A percentile compares a stretch with the other conserved stretches of the same genome.
Conservation (phyloP, 2,888 invertebrate genomes). For the Leucania comma region DNA sequence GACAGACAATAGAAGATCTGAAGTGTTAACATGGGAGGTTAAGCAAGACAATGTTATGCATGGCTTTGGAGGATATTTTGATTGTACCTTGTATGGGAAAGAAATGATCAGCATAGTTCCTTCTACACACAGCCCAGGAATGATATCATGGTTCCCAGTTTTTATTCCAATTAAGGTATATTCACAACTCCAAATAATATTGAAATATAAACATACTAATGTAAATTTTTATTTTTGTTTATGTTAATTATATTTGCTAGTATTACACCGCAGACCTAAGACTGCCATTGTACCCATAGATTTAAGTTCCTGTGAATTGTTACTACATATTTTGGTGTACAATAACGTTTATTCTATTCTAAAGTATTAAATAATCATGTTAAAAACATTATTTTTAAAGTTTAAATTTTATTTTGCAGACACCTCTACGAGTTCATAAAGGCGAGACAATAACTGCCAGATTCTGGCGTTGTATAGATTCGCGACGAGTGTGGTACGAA, state of each 20-base stretch:
- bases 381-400: neutral
- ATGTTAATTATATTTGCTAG: no score
- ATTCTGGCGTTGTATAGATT: constrained; percentile 96
- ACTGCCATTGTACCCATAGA: no score
- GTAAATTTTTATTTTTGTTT: no score
- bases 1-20: constrained; percentile 95
- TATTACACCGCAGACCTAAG: no score
- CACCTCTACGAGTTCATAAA: constrained; percentile 93
- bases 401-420: constrained; percentile 82
- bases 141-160: constrained; percentile 99
- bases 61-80: constrained; percentile 99
- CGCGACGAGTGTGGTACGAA: constrained; percentile 98
- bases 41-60: constrained; percentile 95
- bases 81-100: constrained; percentile 96
- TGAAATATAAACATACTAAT: neutral
- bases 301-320: no score
- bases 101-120: constrained; percentile 97
- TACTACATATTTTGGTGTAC: no score
- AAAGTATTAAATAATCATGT: neutral
- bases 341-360: no score
- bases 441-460: constrained; percentile 94
- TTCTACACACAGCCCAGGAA: constrained; percentile 95
- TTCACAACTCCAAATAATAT: neutral
- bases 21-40: constrained; percentile 92
- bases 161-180: constrained; percentile 96